These are phyloP conservation scores for Ophion ellenae DNA, from an alignment of 2,888 invertebrate genomes.

Conservation along the genomic window DNA sequence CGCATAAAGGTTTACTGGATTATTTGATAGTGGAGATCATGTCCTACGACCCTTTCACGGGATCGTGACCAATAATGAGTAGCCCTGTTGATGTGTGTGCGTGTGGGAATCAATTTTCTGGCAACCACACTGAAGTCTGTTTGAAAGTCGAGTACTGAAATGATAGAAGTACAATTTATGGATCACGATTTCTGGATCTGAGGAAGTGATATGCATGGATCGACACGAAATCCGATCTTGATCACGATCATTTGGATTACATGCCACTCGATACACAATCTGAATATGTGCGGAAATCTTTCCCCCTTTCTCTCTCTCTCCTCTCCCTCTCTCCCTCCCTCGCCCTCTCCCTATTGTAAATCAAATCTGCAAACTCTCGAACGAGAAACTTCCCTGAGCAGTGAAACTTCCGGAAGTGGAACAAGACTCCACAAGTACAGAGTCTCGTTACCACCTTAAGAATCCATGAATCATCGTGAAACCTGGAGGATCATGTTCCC, in stretches of 20 bases:
- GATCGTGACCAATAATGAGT: too few species aligned
- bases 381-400: constrained; percentile 31
- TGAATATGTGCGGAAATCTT: background rate
- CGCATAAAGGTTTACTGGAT: too few species aligned
- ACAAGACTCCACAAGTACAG: background rate
- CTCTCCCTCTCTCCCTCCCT: background rate
- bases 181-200: background rate
- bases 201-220: constrained; percentile 30
- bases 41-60: too few species aligned
- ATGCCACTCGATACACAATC: background rate
- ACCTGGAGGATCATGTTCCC: constrained; percentile 52
- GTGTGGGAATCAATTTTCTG: background rate
- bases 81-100: background rate
- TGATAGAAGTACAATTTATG: constrained; percentile 22
- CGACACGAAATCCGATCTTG: constrained; percentile 30
- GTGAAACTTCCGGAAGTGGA: constrained; percentile 61
- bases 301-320: background rate
- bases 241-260: constrained; percentile 26
- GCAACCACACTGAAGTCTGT: background rate
- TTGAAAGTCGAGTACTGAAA: background rate
- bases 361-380: background rate
- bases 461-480: constrained; percentile 39
- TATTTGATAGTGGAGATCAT: too few species aligned
- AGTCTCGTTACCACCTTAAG: constrained; percentile 26
- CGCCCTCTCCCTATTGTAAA: background rate